Evolutionary conservation across 2,797 vertebrate species (phyloP), one percentile per base, ranked within the genome.

Genomic region (Sebastes oblongus): DNA sequence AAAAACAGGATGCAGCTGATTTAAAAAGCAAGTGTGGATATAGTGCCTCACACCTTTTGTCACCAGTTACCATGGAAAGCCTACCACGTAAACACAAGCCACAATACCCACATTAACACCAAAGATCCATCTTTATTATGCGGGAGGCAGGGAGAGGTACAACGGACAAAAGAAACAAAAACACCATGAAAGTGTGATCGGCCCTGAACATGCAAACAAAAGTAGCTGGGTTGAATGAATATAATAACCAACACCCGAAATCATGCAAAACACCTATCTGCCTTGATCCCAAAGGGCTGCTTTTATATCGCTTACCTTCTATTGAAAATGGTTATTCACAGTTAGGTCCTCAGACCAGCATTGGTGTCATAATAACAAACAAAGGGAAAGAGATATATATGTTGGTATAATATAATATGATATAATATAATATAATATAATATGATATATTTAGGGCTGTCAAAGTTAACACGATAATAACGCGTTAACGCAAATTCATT

Each of bases 261-360:
- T 68, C 86, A 91, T 92, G 80, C 88, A 91, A 46, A 89, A 66
- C 71, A 85, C 84, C 83, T 65, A 83, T 82, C 83, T 69, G 80
- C 84, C 66, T 76, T 68, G 61, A 52, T 85, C 73, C 4, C 0
- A 80, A 18, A 6, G 32, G 52, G 24, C 60, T 71, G 25, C 42
- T 46, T 71, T 66, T 25, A 54, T 59, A 16, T 74, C 2, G 73
- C 95, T 95, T 94, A 95, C 95, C 93, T 95, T 95, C 92, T 96
- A 92, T 87, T 80, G 94, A 96, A 92, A 88, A 96, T 58, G 88
- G 89, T 86, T 94, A 95, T 95, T 91, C 91, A 91, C 82, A 91
- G 94, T 95, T 93, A 94, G 94, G 89, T 94, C 92, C 96, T 96
- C 95, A 96, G 95, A 95, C 95, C 91, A 96, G 95, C 95, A 95